These are phyloP conservation scores for Ischnus inquisitorius DNA, from an alignment of 2,888 invertebrate species.

Conservation along the genomic window DNA sequence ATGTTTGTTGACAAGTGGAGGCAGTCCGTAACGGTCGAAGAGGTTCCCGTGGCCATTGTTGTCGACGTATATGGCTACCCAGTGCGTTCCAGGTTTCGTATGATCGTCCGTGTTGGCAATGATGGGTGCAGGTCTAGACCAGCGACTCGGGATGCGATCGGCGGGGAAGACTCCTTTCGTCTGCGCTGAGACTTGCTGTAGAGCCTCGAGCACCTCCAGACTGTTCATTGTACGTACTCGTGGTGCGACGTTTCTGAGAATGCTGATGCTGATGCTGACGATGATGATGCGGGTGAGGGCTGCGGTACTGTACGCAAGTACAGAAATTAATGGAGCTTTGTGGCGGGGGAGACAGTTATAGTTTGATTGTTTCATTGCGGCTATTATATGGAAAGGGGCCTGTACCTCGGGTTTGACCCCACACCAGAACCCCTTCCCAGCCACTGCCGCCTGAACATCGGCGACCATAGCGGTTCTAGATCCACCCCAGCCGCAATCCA, in stretches of 20 bases:
- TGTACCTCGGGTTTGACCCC: too few relatives aligned
- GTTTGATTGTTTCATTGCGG: background rate
- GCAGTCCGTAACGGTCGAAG: constrained; percentile 62
- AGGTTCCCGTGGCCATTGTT: constrained; percentile 34
- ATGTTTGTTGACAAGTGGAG: constrained; percentile 25
- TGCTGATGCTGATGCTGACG: background rate
- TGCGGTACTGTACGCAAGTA: background rate
- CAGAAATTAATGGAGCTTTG: background rate
- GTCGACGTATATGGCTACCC: constrained; percentile 62
- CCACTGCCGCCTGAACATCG: too few relatives aligned
- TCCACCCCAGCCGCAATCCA: too few relatives aligned
- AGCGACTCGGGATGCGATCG: constrained; percentile 42
- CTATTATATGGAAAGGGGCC: too few relatives aligned
- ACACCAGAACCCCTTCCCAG: too few relatives aligned
- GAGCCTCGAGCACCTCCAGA: constrained; percentile 12
- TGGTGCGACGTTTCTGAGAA: background rate
- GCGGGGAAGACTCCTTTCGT: constrained; percentile 26
- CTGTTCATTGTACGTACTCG: constrained; percentile 8
- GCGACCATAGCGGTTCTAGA: too few relatives aligned
- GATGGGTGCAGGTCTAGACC: constrained; percentile 51
- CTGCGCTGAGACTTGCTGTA: constrained; percentile 8
- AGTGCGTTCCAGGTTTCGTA: constrained; percentile 60
- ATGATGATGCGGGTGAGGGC: background rate
- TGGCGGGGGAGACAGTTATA: background rate
- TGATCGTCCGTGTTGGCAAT: constrained; percentile 62